Conservation (phyloP, 1,140 invertebrate species). For the Meteorus sp. region DNA sequence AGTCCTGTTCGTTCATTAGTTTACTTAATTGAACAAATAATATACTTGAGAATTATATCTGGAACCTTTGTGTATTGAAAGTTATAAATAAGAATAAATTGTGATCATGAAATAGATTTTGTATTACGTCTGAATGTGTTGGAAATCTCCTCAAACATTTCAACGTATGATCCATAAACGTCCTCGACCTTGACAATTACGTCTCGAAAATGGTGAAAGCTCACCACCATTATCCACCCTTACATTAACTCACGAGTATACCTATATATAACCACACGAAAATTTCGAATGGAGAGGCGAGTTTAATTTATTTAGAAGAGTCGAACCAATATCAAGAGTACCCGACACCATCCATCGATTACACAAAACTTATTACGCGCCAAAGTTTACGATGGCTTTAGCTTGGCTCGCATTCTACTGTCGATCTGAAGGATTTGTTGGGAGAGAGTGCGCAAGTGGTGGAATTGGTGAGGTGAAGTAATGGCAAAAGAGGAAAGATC, state of each 20-base stretch:
- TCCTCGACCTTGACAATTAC: conserved; percentile 27
- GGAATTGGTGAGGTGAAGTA: conserved; percentile 11
- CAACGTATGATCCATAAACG: neutral
- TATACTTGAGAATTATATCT: too few relatives aligned
- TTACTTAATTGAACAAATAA: too few relatives aligned
- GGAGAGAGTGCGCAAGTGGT: too few relatives aligned
- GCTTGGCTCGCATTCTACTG: neutral
- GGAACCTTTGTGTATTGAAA: too few relatives aligned
- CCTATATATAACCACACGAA: neutral
- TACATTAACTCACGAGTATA: too few relatives aligned
- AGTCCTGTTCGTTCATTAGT: too few relatives aligned
- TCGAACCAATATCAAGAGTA: conserved; percentile 31
- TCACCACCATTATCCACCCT: too few relatives aligned
- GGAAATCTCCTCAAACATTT: neutral
- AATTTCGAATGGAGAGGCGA: conserved; percentile 27
- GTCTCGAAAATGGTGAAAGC: conserved; percentile 37
- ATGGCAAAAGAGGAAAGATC: conserved; percentile 23
- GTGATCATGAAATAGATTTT: too few relatives aligned
- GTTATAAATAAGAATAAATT: too few relatives aligned
- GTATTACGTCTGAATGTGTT: too few relatives aligned
- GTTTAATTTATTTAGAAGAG: conserved; percentile 45
- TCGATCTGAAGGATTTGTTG: conserved; percentile 20
- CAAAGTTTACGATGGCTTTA: conserved; percentile 14
- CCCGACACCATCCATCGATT: conserved; percentile 33
- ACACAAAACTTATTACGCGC: conserved; percentile 32